Evolutionary conservation across 2,113 vertebrate species (phyloP), one percentile per base, ranked within the genome.

Genomic region (Willisornis vidua): DNA sequence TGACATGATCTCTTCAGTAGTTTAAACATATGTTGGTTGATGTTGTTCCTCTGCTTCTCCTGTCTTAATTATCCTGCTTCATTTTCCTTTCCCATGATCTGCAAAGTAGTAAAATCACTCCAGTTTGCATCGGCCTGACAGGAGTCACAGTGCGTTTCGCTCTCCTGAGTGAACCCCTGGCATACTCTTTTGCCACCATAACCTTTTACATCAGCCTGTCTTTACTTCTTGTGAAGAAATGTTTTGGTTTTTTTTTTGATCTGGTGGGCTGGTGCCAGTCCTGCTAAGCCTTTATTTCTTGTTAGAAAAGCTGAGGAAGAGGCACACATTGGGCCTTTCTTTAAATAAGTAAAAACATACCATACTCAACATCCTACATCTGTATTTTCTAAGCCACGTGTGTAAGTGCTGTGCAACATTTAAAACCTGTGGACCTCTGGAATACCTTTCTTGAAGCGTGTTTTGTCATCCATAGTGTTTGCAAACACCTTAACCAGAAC

Each of bases 321-420:
- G 14, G 19, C 51, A 84, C 5, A 12, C 4, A 6, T 14, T 48
- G 14, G 10, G 15, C 28, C 22, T 66, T 87, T 79, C 31, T 46
- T 81, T 33, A 57, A 89, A 62, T 51, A 46, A 84, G 46, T 58
- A 4, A 12, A 65, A 78, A 58, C 41, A 14, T 5, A 6, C 11
- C 22, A 9, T 46, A 25, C 2, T 73, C 11, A 12, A 2, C 0
- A 0, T 52, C 49, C 33, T n/a, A 19, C 6, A 1, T 9, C 5
- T 25, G 3, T 76, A 2, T 91, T 67, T 85, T 84, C 46, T 59
- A 74, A 67, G 17, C 9, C 28, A 48, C 5, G 1, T 7, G 16
- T 1, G 0, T 59, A 77, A 74, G 9, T 33, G 20, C 51, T 78
- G 31, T 59, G 24, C 45, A 86, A 10, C 12, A 11, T 78, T 71